Conservation (phyloP, 2,888 invertebrate genomes). For the Trissolcus brochymenae region DNA sequence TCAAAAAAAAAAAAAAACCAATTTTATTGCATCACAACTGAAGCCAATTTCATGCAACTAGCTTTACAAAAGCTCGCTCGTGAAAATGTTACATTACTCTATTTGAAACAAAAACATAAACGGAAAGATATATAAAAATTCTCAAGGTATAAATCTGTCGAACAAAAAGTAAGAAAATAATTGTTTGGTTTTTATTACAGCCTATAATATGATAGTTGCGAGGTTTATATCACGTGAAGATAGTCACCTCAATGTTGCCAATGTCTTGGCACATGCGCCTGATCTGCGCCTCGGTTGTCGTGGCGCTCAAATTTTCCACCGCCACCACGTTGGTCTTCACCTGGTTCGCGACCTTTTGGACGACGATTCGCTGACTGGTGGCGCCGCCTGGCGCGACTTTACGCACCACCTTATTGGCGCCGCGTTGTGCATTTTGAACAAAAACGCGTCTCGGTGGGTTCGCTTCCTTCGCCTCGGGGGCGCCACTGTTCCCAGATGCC, state of each 20-base stretch:
- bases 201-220: not conserved
- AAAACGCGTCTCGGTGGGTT: constrained; percentile 60
- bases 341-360: constrained; percentile 60
- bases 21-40: too few species aligned
- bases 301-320: constrained; percentile 77
- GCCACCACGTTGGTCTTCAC: constrained; percentile 75
- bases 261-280: constrained; percentile 77
- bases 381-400: constrained; percentile 12
- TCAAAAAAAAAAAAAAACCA: too few species aligned
- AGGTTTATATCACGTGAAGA: constrained; percentile 62
- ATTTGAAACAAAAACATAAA: too few species aligned
- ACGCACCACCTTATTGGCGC: constrained; percentile 49
- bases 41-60: too few species aligned
- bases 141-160: too few species aligned
- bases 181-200: not conserved
- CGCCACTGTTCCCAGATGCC: not conserved
- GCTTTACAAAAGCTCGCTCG: too few species aligned
- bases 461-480: constrained; percentile 8
- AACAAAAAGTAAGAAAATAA: too few species aligned
- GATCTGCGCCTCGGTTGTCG: constrained; percentile 77
- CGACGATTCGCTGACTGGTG: constrained; percentile 62
- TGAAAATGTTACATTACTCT: too few species aligned
- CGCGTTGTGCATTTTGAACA: constrained; percentile 65
- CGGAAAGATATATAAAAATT: too few species aligned
- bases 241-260: constrained; percentile 77